phyloP scores from a whole-genome alignment of 2,888 invertebrate species.

The Lissocephala sabroskyi region DNA sequence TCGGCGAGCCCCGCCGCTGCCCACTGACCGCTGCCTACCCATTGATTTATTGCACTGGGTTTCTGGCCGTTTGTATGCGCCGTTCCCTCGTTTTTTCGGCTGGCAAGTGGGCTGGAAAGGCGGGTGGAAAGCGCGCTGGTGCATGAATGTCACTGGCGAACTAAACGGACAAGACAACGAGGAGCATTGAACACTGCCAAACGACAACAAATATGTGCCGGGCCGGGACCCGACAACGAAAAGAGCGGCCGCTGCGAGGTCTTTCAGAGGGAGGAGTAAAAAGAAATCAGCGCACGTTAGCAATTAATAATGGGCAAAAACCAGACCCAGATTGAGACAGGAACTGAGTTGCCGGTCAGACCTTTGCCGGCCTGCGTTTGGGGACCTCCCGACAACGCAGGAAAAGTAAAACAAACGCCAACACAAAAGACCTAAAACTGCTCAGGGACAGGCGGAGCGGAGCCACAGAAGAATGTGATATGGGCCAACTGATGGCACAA shows the following conservation, averaged over 20 bases:
- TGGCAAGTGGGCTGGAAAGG: background rate
- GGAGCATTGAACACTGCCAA: slow-evolving; percentile 16
- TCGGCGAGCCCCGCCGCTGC: background rate
- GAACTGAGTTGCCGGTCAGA: slow-evolving; percentile 31
- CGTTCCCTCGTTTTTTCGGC: slow-evolving; percentile 1
- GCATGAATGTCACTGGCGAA: slow-evolving; percentile 61
- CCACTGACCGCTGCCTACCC: slow-evolving; percentile 19
- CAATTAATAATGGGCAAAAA: slow-evolving; percentile 57
- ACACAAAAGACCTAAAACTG: slow-evolving; percentile 5
- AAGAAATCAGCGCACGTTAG: slow-evolving; percentile 63
- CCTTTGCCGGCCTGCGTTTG: slow-evolving; percentile 50
- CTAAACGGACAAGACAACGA: slow-evolving; percentile 51
- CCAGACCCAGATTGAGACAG: slow-evolving; percentile 25
- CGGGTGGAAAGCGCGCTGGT: slow-evolving; percentile 32
- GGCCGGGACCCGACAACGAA: slow-evolving; percentile 45
- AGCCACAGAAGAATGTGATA: background rate
- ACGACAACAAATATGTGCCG: slow-evolving; percentile 23
- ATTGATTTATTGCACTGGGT: slow-evolving; percentile 52
- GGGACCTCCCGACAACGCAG: slow-evolving; percentile 33
- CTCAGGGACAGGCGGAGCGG: slow-evolving; percentile 6
- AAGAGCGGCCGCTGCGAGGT: slow-evolving; percentile 21
- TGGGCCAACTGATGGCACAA: no score
- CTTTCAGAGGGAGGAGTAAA: slow-evolving; percentile 1
- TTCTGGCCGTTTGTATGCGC: slow-evolving; percentile 1
- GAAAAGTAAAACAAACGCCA: slow-evolving; percentile 10